Percentiles rank a stretch among this genome's conserved stretches.
phyloP scores from a whole-genome alignment of 2,113 vertebrate species.

The Nycticryphes semicollaris region DNA sequence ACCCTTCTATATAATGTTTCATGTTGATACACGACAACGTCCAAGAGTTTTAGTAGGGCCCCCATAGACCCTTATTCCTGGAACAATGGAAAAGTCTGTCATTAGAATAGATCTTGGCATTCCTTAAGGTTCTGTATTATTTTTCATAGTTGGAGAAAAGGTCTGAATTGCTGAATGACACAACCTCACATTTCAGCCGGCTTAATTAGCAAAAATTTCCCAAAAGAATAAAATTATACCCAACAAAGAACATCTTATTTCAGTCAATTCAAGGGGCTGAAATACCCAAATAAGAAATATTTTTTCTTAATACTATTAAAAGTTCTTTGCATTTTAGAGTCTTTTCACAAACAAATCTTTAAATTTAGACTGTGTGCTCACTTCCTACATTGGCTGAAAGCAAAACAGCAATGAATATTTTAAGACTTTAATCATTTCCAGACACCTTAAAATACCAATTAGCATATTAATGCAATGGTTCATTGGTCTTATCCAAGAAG shows the following conservation, averaged over 20 bases:
- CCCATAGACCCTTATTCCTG: neutral
- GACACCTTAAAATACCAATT: slow-evolving; percentile 22
- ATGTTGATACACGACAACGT: neutral
- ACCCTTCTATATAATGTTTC: neutral
- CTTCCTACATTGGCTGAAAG: neutral
- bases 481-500: slow-evolving; percentile 37
- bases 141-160: neutral
- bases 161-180: neutral
- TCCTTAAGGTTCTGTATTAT: neutral
- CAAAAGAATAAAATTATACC: neutral
- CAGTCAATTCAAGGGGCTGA: neutral
- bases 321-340: neutral
- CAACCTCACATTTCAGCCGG: neutral
- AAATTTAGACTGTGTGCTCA: neutral
- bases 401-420: slow-evolving; percentile 52
- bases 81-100: neutral
- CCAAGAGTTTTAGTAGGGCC: neutral
- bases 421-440: slow-evolving; percentile 47
- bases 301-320: neutral
- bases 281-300: neutral
- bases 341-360: neutral
- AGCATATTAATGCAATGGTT: slow-evolving; percentile 45
- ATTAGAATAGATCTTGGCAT: neutral
- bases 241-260: neutral
- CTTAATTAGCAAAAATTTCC: neutral